phyloP scores from a whole-genome alignment of 2,888 invertebrate species.

The Gandaritis pyraliata region DNA sequence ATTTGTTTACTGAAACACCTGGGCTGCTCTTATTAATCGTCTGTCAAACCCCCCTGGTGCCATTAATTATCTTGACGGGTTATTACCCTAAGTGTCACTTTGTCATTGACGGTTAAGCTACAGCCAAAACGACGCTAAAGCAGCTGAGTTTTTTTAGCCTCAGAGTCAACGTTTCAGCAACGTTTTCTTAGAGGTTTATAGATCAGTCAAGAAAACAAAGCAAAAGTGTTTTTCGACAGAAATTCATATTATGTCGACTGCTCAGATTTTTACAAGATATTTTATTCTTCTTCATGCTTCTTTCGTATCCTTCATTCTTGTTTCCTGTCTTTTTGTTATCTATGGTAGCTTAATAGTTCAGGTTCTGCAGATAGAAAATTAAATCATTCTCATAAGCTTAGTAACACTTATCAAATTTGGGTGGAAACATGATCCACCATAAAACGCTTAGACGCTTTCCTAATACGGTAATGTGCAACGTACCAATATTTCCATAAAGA shows the following conservation, averaged over 20 bases:
- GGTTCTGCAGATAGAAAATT: not conserved
- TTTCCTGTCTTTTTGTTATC: not conserved
- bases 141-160: not conserved
- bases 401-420: slow-evolving; percentile 18
- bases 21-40: slow-evolving; percentile 64
- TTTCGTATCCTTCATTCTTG: too few relatives aligned
- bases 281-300: too few relatives aligned
- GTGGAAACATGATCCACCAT: slow-evolving; percentile 15
- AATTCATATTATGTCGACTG: too few relatives aligned
- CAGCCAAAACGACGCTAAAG: not conserved
- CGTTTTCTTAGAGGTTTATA: not conserved
- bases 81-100: slow-evolving; percentile 48
- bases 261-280: too few relatives aligned
- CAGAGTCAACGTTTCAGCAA: not conserved
- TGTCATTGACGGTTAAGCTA: slow-evolving; percentile 44
- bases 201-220: not conserved
- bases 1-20: slow-evolving; percentile 66
- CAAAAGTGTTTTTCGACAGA: too few relatives aligned
- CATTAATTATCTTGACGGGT: slow-evolving; percentile 62
- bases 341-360: not conserved
- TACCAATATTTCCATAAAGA: too few relatives aligned
- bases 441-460: slow-evolving; percentile 15
- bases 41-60: slow-evolving; percentile 55
- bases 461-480: slow-evolving; percentile 5
- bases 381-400: slow-evolving; percentile 2